phyloP scores from a whole-genome alignment of 2,797 vertebrate genomes.

The Lithobates pipiens region DNA sequence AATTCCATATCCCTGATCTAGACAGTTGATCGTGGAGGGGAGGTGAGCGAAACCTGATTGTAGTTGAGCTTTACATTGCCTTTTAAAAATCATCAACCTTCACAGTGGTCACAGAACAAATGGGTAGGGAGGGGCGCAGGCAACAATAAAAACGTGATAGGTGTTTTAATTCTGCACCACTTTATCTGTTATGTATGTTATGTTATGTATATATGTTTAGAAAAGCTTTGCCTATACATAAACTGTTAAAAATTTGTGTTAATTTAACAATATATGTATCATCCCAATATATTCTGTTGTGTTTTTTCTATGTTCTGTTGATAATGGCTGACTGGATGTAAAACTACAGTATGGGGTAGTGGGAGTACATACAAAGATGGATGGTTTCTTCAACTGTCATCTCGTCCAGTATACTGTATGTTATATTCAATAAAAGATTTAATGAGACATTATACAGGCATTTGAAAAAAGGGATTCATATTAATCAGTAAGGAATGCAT shows the following conservation, averaged over 20 bases:
- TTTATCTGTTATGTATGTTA: no score
- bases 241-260: background rate
- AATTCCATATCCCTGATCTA: no score
- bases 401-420: background rate
- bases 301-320: background rate
- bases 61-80: no score
- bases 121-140: no score
- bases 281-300: background rate
- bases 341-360: background rate
- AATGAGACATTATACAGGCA: slow-evolving; percentile 2
- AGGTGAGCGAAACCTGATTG: no score
- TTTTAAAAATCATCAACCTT: no score
- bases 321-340: background rate
- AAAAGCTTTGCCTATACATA: background rate
- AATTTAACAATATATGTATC: background rate
- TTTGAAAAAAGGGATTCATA: background rate
- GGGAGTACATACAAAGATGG: slow-evolving; percentile 2
- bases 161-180: no score
- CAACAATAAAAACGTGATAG: no score
- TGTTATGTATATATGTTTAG: no score
- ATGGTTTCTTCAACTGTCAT: background rate
- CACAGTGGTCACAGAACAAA: no score
- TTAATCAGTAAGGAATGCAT: background rate
- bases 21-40: no score
- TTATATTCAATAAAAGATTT: slow-evolving; percentile 4